phyloP scores from a whole-genome alignment of 2,113 vertebrate species.

The Sorex araneus region DNA sequence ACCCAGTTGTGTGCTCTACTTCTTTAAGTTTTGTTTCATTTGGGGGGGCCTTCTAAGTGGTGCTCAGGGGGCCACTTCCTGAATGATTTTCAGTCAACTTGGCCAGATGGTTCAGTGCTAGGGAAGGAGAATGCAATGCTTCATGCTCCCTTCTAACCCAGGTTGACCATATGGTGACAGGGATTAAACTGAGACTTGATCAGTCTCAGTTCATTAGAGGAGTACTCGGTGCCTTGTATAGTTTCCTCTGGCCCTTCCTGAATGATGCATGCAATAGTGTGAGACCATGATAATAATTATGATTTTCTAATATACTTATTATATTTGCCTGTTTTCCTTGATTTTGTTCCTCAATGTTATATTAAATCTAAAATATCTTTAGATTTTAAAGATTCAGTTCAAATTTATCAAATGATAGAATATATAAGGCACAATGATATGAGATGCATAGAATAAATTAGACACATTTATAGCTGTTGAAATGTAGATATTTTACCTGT shows the following conservation, averaged over 20 bases:
- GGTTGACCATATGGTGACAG: too few species aligned
- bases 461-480: not conserved
- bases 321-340: not conserved
- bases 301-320: not conserved
- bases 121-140: too few species aligned
- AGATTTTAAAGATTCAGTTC: conserved; percentile 54
- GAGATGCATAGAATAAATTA: not conserved
- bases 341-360: not conserved
- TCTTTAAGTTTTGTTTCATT: too few species aligned
- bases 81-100: too few species aligned
- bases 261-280: not conserved
- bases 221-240: not conserved
- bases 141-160: too few species aligned
- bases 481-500: not conserved
- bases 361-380: conserved; percentile 16
- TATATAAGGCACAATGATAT: not conserved
- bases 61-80: too few species aligned
- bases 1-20: too few species aligned
- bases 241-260: not conserved
- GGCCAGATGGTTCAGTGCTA: too few species aligned
- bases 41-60: too few species aligned
- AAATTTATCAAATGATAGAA: not conserved
- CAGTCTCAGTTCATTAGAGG: not conserved
- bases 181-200: not conserved
- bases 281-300: not conserved